Evolutionary conservation across 2,797 vertebrate genomes (phyloP), one percentile per base, ranked within the genome.

Genomic region (Leptodactylus fallax): DNA sequence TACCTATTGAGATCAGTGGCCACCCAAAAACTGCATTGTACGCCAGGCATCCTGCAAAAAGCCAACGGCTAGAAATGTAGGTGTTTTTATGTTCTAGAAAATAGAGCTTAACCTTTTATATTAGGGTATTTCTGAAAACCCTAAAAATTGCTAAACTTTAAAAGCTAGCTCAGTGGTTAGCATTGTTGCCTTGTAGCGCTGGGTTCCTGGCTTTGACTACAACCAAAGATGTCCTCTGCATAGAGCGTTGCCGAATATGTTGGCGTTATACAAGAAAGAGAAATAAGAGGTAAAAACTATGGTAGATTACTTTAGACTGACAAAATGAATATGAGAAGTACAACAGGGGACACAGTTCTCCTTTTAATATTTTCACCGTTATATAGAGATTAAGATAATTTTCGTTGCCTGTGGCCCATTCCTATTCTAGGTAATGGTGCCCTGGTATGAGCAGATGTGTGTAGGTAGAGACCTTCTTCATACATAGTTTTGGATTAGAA

Each of bases 401-500:
- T 74, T 74, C 45, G 47, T 0, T 49, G 45, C 9, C 71, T 49
- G 45, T 74, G 45, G 19, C 19, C 45, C 21, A 11, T 69, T 27
- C 13, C 11, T 72, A 47, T 19, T 72, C 1, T 23, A 11, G 12
- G 23, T 74, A 23, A 77, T 53, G 49, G 74, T 23, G 10, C 19
- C 74, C 47, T 53, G 21, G 19, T 49, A 53, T 23, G 45, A 13
- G 23, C 74, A 77, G 74, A 47, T 77, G 74, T 51, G 74, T 77
- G 74, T 77, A 77, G 74, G 74, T 77, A 53, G 74, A 77, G 74
- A 23, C 21, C 49, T 53, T 53, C 21, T 51, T 76, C 19, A 53
- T 5, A 53, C 74, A 77, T 77, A 53, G 74, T 23, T 77, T 7
- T 16, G 47, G 47, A 77, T 77, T 21, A 53, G 51, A 53, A 77